phyloP scores from a whole-genome alignment of 2,113 vertebrate species.

The Falco punctatus region DNA sequence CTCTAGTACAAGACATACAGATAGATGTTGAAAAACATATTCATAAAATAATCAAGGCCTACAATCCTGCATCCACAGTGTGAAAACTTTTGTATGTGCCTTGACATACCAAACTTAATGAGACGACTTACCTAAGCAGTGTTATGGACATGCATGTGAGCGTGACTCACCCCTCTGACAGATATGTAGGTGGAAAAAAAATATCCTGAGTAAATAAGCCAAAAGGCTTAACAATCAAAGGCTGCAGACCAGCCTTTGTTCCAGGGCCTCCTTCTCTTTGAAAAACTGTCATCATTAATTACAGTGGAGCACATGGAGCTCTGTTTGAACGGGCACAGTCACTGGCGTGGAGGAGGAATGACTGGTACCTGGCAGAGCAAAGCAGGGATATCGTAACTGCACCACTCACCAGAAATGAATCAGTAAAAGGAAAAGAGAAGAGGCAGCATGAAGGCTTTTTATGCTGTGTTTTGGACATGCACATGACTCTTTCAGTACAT shows the following conservation, averaged over 20 bases:
- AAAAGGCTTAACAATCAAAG: not conserved
- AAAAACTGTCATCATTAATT: constrained; percentile 22
- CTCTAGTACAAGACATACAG: not conserved
- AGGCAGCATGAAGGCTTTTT: not conserved
- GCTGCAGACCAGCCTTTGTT: not conserved
- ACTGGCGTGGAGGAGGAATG: not conserved
- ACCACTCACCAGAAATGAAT: not conserved
- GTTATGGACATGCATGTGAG: not conserved
- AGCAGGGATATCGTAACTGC: not conserved
- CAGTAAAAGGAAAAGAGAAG: not conserved
- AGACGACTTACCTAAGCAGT: not conserved
- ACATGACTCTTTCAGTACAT: not conserved
- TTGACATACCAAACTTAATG: not conserved
- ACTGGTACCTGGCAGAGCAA: not conserved
- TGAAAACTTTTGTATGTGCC: not conserved
- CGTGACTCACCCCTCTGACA: not conserved
- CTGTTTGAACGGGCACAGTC: not conserved
- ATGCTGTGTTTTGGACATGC: fast-evolving
- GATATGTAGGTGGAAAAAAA: not conserved
- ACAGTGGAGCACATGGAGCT: not conserved
- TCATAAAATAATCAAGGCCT: not conserved
- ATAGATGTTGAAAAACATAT: not conserved
- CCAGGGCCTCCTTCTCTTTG: not conserved
- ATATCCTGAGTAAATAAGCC: not conserved
- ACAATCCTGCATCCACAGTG: not conserved